A percentile compares a stretch with the other conserved stretches of the same genome.
phyloP scores from a whole-genome alignment of 2,797 vertebrate genomes.

The Sebastes minor region DNA sequence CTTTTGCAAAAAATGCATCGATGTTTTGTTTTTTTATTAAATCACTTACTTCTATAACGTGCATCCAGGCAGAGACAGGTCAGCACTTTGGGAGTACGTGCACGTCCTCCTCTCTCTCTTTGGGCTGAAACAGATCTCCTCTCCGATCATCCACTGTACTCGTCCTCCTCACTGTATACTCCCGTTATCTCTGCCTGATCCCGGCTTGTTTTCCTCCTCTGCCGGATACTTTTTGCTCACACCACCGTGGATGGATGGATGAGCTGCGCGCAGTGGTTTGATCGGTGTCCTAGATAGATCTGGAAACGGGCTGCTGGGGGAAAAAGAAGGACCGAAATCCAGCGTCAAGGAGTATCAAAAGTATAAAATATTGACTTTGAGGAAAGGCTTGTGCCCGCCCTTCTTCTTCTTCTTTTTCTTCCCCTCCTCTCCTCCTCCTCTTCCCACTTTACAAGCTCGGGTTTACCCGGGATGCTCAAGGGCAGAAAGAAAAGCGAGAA shows the following conservation, averaged over 20 bases:
- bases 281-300: constrained; percentile 81
- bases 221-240: constrained; percentile 72
- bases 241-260: constrained; percentile 50
- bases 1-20: constrained; percentile 19
- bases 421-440: constrained; percentile 59
- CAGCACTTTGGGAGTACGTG: constrained; percentile 54
- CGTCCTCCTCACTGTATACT: constrained; percentile 55
- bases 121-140: constrained; percentile 1
- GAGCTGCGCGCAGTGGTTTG: constrained; percentile 46
- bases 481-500: constrained; percentile 85
- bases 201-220: constrained; percentile 56
- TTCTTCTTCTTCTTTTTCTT: constrained; percentile 17
- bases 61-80: constrained; percentile 50
- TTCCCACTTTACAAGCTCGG: constrained; percentile 81
- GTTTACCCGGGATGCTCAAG: constrained; percentile 84
- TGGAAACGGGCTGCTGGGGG: constrained; percentile 44
- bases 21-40: constrained; percentile 1
- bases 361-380: constrained; percentile 83
- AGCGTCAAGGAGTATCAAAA: constrained; percentile 79
- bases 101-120: constrained; percentile 20
- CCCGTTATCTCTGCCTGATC: constrained; percentile 46
- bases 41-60: constrained; percentile 72
- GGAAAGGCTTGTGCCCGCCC: constrained; percentile 72
- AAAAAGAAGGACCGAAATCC: constrained; percentile 66
- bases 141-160: constrained; percentile 51